Evolutionary conservation across 2,888 invertebrate genomes (phyloP).

Genomic region (Aphodius granarius): DNA sequence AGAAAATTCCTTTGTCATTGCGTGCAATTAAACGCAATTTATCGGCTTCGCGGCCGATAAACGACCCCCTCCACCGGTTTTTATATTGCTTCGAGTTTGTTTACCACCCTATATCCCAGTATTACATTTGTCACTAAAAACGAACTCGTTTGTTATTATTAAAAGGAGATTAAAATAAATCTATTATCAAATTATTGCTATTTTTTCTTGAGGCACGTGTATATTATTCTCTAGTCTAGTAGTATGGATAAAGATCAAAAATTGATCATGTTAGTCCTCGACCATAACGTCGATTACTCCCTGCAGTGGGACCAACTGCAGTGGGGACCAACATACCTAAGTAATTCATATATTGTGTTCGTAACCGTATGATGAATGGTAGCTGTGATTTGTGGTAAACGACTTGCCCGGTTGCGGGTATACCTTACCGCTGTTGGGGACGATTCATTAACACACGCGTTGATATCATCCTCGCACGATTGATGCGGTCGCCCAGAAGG

Average conservation of each 20-base stretch:
- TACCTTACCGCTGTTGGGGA: not conserved
- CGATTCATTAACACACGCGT: not conserved
- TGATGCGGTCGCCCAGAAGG: not conserved
- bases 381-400: not conserved
- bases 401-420: not conserved
- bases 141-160: not conserved
- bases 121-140: not conserved
- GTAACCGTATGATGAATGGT: not conserved
- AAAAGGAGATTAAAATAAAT: too few species aligned
- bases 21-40: conserved; percentile 25
- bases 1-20: conserved; percentile 21
- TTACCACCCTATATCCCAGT: not conserved
- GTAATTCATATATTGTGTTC: not conserved
- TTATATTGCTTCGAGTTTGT: not conserved
- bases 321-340: too few species aligned
- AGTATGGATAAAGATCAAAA: not conserved
- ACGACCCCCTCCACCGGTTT: not conserved
- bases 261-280: not conserved
- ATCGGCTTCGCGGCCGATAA: conserved; percentile 12
- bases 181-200: too few species aligned
- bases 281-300: not conserved
- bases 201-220: too few species aligned
- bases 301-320: not conserved
- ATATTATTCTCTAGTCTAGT: not conserved
- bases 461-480: not conserved